Conservation (phyloP, 2,797 vertebrate species). For the Brotula barbata region DNA sequence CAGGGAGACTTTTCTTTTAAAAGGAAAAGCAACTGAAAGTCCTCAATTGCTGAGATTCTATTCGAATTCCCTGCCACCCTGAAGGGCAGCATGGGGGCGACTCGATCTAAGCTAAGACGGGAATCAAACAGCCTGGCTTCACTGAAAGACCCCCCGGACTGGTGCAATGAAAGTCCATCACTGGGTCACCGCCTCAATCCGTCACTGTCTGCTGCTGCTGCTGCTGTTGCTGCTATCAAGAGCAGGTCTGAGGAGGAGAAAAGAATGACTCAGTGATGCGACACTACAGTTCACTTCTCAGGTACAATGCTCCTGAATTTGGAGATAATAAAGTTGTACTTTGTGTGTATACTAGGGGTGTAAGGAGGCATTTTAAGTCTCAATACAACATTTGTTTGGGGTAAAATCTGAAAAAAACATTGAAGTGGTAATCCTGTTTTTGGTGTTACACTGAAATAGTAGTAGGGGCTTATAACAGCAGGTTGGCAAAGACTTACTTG, state of each 20-base stretch:
- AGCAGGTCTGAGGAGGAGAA: slow-evolving; percentile 56
- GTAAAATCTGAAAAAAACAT: too few relatives aligned
- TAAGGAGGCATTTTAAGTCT: too few relatives aligned
- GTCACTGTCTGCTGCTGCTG: slow-evolving; percentile 61
- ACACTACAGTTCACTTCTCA: slow-evolving; percentile 22
- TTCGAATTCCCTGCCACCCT: slow-evolving; percentile 35
- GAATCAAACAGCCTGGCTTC: slow-evolving; percentile 54
- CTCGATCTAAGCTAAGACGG: slow-evolving; percentile 27
- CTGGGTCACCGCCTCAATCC: slow-evolving; percentile 70
- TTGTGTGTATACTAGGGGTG: too few relatives aligned
- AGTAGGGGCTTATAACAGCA: too few relatives aligned
- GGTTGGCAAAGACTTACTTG: too few relatives aligned
- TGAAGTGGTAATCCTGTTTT: too few relatives aligned
- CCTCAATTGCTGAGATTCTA: slow-evolving; percentile 16
- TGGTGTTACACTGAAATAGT: too few relatives aligned
- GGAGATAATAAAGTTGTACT: slow-evolving; percentile 2
- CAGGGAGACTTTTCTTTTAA: background rate
- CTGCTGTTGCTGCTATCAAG: slow-evolving; percentile 15
- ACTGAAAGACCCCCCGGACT: slow-evolving; percentile 43
- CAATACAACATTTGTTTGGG: too few relatives aligned
- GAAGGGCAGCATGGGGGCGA: slow-evolving; percentile 12
- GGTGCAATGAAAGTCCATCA: slow-evolving; percentile 66
- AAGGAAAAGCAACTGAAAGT: background rate
- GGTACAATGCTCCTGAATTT: slow-evolving; percentile 30
- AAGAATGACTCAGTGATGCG: slow-evolving; percentile 42